Evolutionary conservation across 2,888 invertebrate genomes (phyloP), one percentile per base, ranked within the genome.

Genomic region (Agonum fuliginosum): DNA sequence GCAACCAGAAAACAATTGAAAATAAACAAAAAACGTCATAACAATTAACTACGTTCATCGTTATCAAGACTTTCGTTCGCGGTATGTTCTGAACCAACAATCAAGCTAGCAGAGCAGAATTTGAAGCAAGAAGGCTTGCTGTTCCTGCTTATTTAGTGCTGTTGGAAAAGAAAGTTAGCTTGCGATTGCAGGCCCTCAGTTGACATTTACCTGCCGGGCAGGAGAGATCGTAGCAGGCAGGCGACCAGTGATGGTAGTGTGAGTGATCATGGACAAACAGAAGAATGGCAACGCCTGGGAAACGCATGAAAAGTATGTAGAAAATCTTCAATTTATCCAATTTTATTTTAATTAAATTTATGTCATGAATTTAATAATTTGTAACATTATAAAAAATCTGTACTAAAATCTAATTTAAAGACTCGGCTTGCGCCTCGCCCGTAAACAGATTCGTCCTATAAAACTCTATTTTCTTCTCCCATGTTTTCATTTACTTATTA

Each of bases 161-260:
- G 17, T 17, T 46, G 20, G 41, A 67, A 67, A 67, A 67, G 67
- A 67, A 67, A 67, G 67, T 67, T 27, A 17, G 12, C 54, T 12
- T 43, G 12, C 14, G 43, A n/a, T 51, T 17, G 19, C 19, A 51
- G 51, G 34, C 8, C 12, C 17, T 30, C 20, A 62, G 67, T 67
- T 67, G 41, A 41, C 67, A 67, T 67, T 67, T 41, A 67, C 67
- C 67, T 67, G 10, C 67, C 20, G 19, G 3, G 20, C 54, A 24
- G 24, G 19, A 24, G 12, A 54, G 54, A 54, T 22, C 54, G 24
- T 10, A 54, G 54, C 22, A 54, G 54, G 22, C 54, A 54, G 54
- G 54, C 22, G 20, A n/a, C 30, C 8, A 12, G 17, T 54, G 54
- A 24, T 54, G 54, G 1, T 24, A 54, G 41, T 41, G 67, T 41